These are phyloP conservation scores for Linurgus olivaceus DNA, from an alignment of 2,797 vertebrate species.

Conservation along the genomic window DNA sequence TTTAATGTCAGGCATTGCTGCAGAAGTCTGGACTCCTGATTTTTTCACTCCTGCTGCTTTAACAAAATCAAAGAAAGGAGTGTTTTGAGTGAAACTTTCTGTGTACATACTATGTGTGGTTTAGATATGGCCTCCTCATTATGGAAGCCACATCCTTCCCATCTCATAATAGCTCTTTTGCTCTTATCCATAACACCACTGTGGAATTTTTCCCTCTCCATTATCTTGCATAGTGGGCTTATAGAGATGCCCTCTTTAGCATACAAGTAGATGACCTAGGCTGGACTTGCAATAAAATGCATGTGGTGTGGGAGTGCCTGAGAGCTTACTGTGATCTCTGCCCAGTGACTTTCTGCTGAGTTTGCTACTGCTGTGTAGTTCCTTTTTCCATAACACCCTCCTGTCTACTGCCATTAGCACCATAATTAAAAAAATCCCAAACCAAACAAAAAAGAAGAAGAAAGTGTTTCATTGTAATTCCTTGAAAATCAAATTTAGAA, in stretches of 20 bases:
- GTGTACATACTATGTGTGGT: not conserved
- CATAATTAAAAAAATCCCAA: not conserved
- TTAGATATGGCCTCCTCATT: not conserved
- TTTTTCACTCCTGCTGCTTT: not conserved
- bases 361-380: not conserved
- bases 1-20: not conserved
- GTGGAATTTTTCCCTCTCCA: not conserved
- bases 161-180: not conserved
- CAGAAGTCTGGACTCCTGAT: not conserved
- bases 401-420: not conserved
- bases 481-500: constrained; percentile 34
- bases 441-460: not conserved
- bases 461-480: not conserved
- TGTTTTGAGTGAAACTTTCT: not conserved
- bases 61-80: not conserved
- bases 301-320: not conserved
- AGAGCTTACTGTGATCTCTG: not conserved
- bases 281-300: not conserved
- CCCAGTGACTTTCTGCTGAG: not conserved
- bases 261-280: not conserved
- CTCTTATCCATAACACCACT: not conserved
- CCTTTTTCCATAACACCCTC: not conserved
- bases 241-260: not conserved
- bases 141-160: not conserved
- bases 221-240: not conserved